Conservation (phyloP, 2,888 invertebrate genomes). For the Tridacna crocea region DNA sequence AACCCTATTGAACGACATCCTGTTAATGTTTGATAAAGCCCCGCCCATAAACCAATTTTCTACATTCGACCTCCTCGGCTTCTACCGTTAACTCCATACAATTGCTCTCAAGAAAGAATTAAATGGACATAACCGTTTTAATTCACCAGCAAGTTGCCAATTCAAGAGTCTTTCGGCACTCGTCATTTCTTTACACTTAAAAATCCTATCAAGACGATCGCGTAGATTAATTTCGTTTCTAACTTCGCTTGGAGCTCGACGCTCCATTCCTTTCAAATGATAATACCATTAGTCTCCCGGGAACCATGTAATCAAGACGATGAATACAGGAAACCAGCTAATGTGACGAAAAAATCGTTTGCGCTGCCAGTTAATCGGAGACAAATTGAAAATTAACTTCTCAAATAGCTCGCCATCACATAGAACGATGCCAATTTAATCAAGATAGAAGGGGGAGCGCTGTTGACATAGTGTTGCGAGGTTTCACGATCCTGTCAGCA, state of each 20-base stretch:
- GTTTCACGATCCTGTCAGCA: conserved; percentile 11
- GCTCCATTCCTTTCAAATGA: conserved; percentile 62
- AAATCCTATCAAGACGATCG: conserved; percentile 58
- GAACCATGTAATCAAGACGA: conserved; percentile 60
- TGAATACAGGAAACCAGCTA: conserved; percentile 63
- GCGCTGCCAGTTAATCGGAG: conserved; percentile 78
- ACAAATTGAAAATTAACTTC: conserved; percentile 84
- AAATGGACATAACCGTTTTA: conserved; percentile 63
- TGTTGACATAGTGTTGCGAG: conserved; percentile 44
- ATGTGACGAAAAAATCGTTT: conserved; percentile 73
- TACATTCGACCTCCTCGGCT: conserved; percentile 16
- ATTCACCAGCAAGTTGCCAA: conserved; percentile 52
- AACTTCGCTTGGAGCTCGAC: conserved; percentile 38
- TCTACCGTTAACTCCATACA: conserved; percentile 22
- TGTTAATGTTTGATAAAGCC: conserved; percentile 22
- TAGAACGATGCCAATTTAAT: conserved; percentile 80
- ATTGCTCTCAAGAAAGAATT: conserved; percentile 56
- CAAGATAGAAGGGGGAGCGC: conserved; percentile 63
- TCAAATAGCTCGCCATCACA: conserved; percentile 80
- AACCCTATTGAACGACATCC: conserved; percentile 13
- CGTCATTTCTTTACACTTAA: conserved; percentile 61
- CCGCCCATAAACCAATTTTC: conserved; percentile 22
- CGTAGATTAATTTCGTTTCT: conserved; percentile 64
- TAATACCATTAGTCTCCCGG: conserved; percentile 60
- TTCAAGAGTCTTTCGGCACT: conserved; percentile 51